Base-by-base conservation (phyloP, 2,113 vertebrate species). In the Bos javanicus region DNA sequence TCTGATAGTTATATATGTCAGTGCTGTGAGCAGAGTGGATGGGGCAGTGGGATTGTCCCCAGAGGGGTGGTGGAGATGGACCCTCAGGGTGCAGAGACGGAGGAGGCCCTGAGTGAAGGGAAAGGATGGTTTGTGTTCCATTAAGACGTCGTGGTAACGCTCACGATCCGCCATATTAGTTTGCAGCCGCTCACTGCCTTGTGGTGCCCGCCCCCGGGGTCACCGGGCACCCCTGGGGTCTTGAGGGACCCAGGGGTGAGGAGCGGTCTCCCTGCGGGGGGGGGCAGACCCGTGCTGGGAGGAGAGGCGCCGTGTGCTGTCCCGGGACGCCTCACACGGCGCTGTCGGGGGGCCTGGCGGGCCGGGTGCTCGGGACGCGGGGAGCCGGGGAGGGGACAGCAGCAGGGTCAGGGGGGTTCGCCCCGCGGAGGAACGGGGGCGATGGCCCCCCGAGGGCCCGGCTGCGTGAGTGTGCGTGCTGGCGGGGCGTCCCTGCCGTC, bases 401-500 rank as follows among this genome's bases (percentile, higher is more conserved):
- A 14, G 28, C n/a, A 8, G 7, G 30, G 46, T 14, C 56, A 1
- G 33, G 57, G 21, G 1, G 14, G 5, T 10, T 9, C 1, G 7
- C 78, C 48, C 1, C 0, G 59, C 25, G 4, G 39, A 46, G 39
- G 81, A 23, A 0, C 39, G 1, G 52, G 25, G 28, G 21, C 0
- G 0, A 1, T 23, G n/a, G 13, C 54, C 2, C 2, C 1, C 1
- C 28, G 23, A 33, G 39, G 17, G 86, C 0, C 23, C n/a, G n/a
- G n/a, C 15, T 16, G 88, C 33, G 10, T 30, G 1, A 0, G 43
- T 5, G 74, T 16, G 74, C 25, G 43, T 3, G 74, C 25, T 1
- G 14, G 74, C 39, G 43, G 39, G 39, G 3, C 2, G 76, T 3
- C 43, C 14, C 25, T 16, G 26, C 7, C 13, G 14, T 0, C 26